Conservation (phyloP, 2,888 invertebrate species). For the Helobdella robusta region DNA sequence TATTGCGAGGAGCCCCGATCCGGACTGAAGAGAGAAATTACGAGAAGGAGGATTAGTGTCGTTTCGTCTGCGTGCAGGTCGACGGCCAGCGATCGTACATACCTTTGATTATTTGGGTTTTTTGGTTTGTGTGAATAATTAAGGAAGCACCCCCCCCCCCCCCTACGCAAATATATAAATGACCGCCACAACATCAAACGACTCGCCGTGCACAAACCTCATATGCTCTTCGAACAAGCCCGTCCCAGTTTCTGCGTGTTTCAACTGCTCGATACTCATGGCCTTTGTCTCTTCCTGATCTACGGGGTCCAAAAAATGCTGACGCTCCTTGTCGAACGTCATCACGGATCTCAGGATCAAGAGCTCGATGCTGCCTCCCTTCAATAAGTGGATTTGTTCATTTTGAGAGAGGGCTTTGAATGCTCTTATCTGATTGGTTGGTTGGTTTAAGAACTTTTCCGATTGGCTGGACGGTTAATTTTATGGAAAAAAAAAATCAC, state of each 20-base stretch:
- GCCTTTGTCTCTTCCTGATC: constrained; percentile 57
- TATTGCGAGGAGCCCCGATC: constrained; percentile 57
- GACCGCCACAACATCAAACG: too few species aligned
- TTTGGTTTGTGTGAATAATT: too few species aligned
- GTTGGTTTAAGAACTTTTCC: background rate
- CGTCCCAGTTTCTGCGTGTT: constrained; percentile 53
- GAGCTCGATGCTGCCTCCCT: constrained; percentile 92
- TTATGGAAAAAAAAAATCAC: background rate
- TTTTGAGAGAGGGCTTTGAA: constrained; percentile 73
- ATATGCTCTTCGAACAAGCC: constrained; percentile 49
- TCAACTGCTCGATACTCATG: constrained; percentile 78
- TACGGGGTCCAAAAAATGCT: constrained; percentile 67
- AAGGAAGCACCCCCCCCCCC: too few species aligned
- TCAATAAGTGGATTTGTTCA: constrained; percentile 80
- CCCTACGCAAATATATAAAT: too few species aligned
- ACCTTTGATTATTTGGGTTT: background rate
- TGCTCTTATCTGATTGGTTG: constrained; percentile 37
- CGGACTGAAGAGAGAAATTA: constrained; percentile 82
- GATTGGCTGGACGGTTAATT: background rate
- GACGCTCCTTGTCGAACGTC: constrained; percentile 79
- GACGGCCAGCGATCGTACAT: constrained; percentile 60
- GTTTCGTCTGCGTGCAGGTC: constrained; percentile 76
- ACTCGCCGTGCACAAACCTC: too few species aligned
- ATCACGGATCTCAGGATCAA: constrained; percentile 86
- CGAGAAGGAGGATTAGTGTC: constrained; percentile 80